Base-by-base conservation (phyloP, 2,113 vertebrate genomes). In the Cephalopholis sonnerati region DNA sequence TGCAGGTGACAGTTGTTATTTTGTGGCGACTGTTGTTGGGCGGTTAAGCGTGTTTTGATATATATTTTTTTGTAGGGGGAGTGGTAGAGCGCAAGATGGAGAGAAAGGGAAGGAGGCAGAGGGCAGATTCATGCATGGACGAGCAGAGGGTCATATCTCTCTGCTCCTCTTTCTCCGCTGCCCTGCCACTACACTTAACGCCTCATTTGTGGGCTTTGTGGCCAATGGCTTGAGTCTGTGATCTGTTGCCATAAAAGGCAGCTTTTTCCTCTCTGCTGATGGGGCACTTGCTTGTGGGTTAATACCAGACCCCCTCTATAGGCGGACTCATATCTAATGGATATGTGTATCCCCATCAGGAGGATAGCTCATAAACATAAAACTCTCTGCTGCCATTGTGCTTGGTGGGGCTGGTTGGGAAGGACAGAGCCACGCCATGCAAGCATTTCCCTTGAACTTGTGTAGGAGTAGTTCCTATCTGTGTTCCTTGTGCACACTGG, bases 1-100 rank as follows among this genome's bases (percentile, higher is more conserved):
- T 96, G 93, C 95, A 95, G 95, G 93, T 96, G 96, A 96, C 92
- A 93, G 96, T 96, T 95, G 83, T 93, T 91, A 86, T 90, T 92
- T 91, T 85, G 64, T 48, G 24, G 39, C 22, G 58, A 65, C 74
- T 48, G 53, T 84, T 79, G 78, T 65, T 39, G 79, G 48, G 48
- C 75, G 8, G 51, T 79, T 87, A 59, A 53, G 22, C 25, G 46
- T 74, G 73, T 81, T 82, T 86, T 64, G 59, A 82, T 82, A 39
- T 82, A 39, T 20, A 66, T 65, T 59, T 67, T 57, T 64, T 11
- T 62, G 32, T 41, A 41, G 27, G 39, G 62, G 70, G 61, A 46
- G 72, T 20, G 39, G 44, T 53, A 25, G 62, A 64, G 62, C 57
- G 55, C 44, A 36, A 59, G 79, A 73, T 63, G n/a, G 58, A 67